A percentile compares a stretch with the other conserved stretches of the same genome.
phyloP scores from a whole-genome alignment of 2,113 vertebrate genomes.

The Siphamia tubifer region DNA sequence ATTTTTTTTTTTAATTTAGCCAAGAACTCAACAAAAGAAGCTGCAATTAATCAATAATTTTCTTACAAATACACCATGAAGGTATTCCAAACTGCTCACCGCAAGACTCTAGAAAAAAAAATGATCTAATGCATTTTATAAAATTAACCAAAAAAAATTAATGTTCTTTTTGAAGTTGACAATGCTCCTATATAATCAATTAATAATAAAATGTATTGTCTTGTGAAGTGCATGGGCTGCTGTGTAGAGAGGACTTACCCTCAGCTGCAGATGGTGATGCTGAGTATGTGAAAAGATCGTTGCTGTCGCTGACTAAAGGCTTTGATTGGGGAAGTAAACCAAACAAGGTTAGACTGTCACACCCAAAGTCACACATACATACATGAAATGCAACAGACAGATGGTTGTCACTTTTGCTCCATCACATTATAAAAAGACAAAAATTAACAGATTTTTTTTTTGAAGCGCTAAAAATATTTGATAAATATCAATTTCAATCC shows the following conservation, averaged over 20 bases:
- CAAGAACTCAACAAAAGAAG: too few species aligned
- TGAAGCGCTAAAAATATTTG: too few species aligned
- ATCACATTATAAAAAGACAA: not conserved
- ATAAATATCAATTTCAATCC: too few species aligned
- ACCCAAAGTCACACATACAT: constrained; percentile 31
- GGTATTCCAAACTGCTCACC: too few species aligned
- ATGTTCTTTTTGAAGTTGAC: too few species aligned
- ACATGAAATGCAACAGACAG: not conserved
- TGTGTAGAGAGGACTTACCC: constrained; percentile 49
- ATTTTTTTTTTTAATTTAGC: too few species aligned
- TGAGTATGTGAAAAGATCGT: constrained; percentile 12
- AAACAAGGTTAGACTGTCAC: constrained; percentile 15
- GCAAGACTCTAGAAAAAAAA: not conserved
- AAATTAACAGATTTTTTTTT: too few species aligned
- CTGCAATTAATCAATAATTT: too few species aligned
- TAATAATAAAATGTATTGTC: not conserved
- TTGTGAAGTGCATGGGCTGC: not conserved
- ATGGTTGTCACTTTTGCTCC: constrained; percentile 3
- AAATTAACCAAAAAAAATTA: too few species aligned
- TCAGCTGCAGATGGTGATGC: constrained; percentile 40
- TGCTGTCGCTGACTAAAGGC: constrained; percentile 17
- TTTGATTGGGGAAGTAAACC: constrained; percentile 65
- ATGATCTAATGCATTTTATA: not conserved
- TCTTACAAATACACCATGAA: too few species aligned
- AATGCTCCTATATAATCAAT: not conserved